Conservation (phyloP, 2,888 invertebrate genomes). For the Isoperla grammatica region DNA sequence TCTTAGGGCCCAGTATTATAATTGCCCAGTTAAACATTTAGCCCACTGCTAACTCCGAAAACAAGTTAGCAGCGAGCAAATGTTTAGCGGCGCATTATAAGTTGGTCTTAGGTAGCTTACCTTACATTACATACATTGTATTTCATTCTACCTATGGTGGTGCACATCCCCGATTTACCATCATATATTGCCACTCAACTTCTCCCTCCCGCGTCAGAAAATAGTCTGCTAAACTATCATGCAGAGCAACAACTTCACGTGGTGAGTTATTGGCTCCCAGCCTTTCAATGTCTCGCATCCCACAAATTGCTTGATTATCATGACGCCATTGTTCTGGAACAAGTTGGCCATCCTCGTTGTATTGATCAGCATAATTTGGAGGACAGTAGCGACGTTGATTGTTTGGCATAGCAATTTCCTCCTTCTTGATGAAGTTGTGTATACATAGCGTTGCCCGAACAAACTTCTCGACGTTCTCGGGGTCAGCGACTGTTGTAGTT, state of each 20-base stretch:
- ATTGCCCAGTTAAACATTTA: too few relatives aligned
- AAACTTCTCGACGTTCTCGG: not conserved
- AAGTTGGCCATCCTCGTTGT: not conserved
- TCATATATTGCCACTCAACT: constrained; percentile 1
- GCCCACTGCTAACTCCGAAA: too few relatives aligned
- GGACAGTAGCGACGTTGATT: constrained; percentile 13
- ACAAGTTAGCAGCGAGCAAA: too few relatives aligned
- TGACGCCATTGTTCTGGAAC: not conserved
- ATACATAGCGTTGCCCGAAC: constrained; percentile 10
- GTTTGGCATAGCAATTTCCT: not conserved
- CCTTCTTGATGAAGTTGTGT: constrained; percentile 11
- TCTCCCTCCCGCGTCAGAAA: not conserved
- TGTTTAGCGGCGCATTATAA: too few relatives aligned
- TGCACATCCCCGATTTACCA: not conserved
- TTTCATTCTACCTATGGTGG: too few relatives aligned
- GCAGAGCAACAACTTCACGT: not conserved
- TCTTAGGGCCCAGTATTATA: too few relatives aligned
- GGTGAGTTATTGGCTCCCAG: not conserved
- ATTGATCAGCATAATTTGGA: constrained; percentile 15
- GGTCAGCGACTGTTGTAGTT: not conserved
- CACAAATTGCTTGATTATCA: not conserved
- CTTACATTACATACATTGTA: too few relatives aligned
- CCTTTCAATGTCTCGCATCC: not conserved
- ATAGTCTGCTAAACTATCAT: not conserved
- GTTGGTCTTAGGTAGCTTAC: too few relatives aligned